Conservation (phyloP, 2,888 invertebrate species). For the Machimus atricapillus region DNA sequence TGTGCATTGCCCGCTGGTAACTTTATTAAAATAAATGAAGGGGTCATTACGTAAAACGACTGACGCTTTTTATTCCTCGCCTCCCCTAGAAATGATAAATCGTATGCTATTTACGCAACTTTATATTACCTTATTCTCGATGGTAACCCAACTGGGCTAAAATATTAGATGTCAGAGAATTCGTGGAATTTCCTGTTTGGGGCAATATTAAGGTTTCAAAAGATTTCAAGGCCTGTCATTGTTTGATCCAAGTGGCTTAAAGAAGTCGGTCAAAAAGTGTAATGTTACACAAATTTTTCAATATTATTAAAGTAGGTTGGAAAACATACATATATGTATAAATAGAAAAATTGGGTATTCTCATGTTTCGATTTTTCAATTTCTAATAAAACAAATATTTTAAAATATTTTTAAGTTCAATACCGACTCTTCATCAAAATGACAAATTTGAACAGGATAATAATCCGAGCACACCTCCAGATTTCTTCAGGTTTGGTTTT, state of each 20-base stretch:
- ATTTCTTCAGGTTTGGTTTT: too few species aligned
- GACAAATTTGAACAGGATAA: too few species aligned
- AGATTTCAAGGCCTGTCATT: background rate
- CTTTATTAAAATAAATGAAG: constrained; percentile 48
- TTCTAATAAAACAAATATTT: too few species aligned
- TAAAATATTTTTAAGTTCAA: too few species aligned
- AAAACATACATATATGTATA: too few species aligned
- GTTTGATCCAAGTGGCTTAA: background rate
- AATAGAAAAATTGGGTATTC: too few species aligned
- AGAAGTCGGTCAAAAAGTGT: background rate
- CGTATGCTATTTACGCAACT: constrained; percentile 10
- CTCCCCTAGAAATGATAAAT: constrained; percentile 19
- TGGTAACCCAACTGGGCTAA: background rate
- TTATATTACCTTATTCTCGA: constrained; percentile 15
- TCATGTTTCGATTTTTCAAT: too few species aligned
- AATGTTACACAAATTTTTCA: background rate
- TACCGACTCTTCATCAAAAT: too few species aligned
- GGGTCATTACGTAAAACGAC: constrained; percentile 45
- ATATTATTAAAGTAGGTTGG: background rate
- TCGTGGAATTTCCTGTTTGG: background rate
- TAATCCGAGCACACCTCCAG: too few species aligned
- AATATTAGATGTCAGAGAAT: background rate
- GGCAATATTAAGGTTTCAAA: background rate
- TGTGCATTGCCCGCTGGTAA: constrained; percentile 35
- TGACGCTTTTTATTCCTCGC: constrained; percentile 21